phyloP scores from a whole-genome alignment of 2,113 vertebrate species.

The Terrapene triunguis region DNA sequence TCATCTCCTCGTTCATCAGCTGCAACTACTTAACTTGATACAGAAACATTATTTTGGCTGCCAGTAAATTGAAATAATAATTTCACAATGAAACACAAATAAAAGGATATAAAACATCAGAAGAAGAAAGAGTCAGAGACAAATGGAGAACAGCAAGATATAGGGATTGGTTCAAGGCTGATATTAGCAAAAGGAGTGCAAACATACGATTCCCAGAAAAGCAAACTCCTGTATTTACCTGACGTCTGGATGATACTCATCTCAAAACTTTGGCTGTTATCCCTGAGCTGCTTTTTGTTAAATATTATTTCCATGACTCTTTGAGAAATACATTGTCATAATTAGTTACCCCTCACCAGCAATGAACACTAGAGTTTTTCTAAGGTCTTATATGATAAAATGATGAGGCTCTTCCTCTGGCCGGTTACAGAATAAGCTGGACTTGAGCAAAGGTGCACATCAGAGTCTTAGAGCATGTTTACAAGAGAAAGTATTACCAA shows the following conservation, averaged over 20 bases:
- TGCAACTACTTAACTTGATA: background rate
- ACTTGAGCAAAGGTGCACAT: too few relatives aligned
- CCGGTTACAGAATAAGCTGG: too few relatives aligned
- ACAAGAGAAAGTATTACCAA: too few relatives aligned
- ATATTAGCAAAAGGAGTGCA: rapidly evolving
- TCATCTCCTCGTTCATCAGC: background rate
- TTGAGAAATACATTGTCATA: background rate
- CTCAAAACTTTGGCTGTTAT: background rate
- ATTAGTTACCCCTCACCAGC: background rate
- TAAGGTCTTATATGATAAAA: background rate
- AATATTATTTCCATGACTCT: background rate
- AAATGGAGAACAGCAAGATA: background rate
- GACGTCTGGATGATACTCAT: rapidly evolving
- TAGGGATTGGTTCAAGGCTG: background rate
- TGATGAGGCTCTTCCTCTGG: too few relatives aligned
- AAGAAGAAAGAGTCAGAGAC: background rate
- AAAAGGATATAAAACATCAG: background rate
- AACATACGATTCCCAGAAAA: background rate
- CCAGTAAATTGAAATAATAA: background rate
- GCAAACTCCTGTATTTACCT: background rate
- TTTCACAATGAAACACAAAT: background rate
- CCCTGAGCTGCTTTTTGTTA: background rate
- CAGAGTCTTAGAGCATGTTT: too few relatives aligned
- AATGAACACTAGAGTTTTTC: background rate
- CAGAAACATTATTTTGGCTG: background rate